These are phyloP conservation scores for Thereva nobilitata DNA, from an alignment of 2,888 invertebrate genomes.

Conservation along the genomic window DNA sequence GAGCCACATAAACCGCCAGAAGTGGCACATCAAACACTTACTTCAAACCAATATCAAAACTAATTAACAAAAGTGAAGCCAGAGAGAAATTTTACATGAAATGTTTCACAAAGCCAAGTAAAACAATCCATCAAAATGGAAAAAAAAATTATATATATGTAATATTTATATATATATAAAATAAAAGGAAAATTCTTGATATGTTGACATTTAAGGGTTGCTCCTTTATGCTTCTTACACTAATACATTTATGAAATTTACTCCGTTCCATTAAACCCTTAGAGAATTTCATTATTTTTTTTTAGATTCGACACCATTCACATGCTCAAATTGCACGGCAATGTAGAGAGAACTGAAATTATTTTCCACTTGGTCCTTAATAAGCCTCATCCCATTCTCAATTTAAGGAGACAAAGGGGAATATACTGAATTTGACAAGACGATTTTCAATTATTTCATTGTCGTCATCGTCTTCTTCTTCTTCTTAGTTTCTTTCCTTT, in stretches of 20 bases:
- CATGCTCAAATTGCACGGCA: neutral
- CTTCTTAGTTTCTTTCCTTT: neutral
- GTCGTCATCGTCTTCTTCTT: slow-evolving; percentile 15
- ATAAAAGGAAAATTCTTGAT: too few species aligned
- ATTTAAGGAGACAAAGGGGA: neutral
- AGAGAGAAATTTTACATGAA: slow-evolving; percentile 18
- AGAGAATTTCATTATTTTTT: neutral
- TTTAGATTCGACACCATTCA: neutral
- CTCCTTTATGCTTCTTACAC: too few species aligned
- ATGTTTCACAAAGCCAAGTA: too few species aligned
- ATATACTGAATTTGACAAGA: slow-evolving; percentile 40
- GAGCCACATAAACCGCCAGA: slow-evolving; percentile 18
- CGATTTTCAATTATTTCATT: slow-evolving; percentile 41
- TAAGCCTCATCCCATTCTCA: slow-evolving; percentile 23
- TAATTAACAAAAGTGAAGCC: slow-evolving; percentile 15
- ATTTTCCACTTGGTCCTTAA: slow-evolving; percentile 25
- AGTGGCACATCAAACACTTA: slow-evolving; percentile 26
- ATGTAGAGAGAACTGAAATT: slow-evolving; percentile 15
- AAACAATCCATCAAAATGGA: too few species aligned
- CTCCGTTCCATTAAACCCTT: too few species aligned
- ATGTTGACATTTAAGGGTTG: too few species aligned
- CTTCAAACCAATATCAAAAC: slow-evolving; percentile 4
- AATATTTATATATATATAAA: too few species aligned
- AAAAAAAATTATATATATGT: too few species aligned
- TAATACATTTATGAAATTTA: too few species aligned